Evolutionary conservation across 2,113 vertebrate genomes (phyloP), one percentile per base, ranked within the genome.

Genomic region (Rhinolophus sinicus): DNA sequence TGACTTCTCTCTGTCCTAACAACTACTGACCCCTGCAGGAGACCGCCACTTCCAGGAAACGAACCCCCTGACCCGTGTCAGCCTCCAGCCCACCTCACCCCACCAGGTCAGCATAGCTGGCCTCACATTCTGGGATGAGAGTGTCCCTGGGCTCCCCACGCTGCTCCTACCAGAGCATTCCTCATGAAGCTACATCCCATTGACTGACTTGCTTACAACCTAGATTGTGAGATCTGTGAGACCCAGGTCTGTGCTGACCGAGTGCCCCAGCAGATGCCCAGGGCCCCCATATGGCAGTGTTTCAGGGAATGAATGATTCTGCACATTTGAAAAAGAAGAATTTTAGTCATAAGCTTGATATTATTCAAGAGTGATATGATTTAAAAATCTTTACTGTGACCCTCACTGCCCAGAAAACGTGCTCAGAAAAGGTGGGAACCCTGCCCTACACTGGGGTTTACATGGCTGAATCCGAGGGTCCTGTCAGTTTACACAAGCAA

Each of bases 361-460:
- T 50, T 33, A 60, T 58, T 88, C 33, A 88, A n/a, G 3, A 80
- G 6, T 56, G 10, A 76, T 54, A 6, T 22, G 16, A 93, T 33
- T 50, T 9, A 4, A 82, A 80, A 75, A 5, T 12, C 52, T 24
- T 60, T 18, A n/a, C 1, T 4, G 4, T 21, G 24, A 88, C 35
- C 8, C 15, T 44, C 4, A 13, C 22, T 30, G 1, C 21, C 8
- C 19, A 28, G 47, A 72, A 81, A 33, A 35, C 19, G 5, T 21
- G 0, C 21, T 30, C 18, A 33, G 33, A 44, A 69, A 0, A 62
- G 0, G 2, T 6, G 30, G 19, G 18, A 12, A 0, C 8, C 16
- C 47, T 40, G 33, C 21, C 44, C 33, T 52, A 4, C 4, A 9
- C 12, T 12, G 24, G 30, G 2, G 4, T 47, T 52, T 54, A 11